Evolutionary conservation across 2,797 vertebrate species (phyloP), one percentile per base, ranked within the genome.

Genomic region (Spea hammondii): DNA sequence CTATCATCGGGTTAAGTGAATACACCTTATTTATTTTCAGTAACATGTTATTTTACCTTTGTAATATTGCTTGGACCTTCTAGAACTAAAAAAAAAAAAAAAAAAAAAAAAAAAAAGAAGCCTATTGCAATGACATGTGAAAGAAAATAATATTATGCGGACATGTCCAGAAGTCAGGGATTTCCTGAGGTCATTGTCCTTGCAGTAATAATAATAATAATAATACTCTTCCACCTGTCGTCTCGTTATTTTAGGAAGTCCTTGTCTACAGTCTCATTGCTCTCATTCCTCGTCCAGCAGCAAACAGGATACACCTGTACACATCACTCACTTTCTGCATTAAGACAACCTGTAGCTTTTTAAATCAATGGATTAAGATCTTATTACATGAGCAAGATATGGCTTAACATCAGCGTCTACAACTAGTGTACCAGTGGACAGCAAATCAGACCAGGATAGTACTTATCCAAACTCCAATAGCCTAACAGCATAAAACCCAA

Each of bases 181-280:
- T 82, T 82, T 82, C 80, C 80, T 74, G 45, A 82, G 70, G 75
- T 78, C 75, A 77, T 81, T 81, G 69, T 81, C 47, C 68, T 82
- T 65, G 46, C 14, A 46, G 78, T 72, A 48, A 77, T 77, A 77
- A 82, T 32, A 48, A 77, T 77, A 77, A 82, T 32, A 32, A 32
- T 73, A 73, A 76, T 72, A 12, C 49, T 59, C 46, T 77, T 82
- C 70, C 80, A 78, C 80, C 80, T 82, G 80, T 70, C 70, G 57
- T 77, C 70, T 82, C 70, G 17, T 82, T 82, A 82, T 82, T 82
- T 82, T 82, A 82, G 80, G 80, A 82, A 82, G 70, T 74, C 75
- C 75, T 67, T 55, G 79, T 82, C 79, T 74, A 71, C 74, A 77
- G 53, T 57, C 79, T 49, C 14, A 45, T 47, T 48, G 64, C 5